Evolutionary conservation across 1,140 invertebrate genomes (phyloP), one percentile per base, ranked within the genome.

Genomic region (Micrasema minimum): DNA sequence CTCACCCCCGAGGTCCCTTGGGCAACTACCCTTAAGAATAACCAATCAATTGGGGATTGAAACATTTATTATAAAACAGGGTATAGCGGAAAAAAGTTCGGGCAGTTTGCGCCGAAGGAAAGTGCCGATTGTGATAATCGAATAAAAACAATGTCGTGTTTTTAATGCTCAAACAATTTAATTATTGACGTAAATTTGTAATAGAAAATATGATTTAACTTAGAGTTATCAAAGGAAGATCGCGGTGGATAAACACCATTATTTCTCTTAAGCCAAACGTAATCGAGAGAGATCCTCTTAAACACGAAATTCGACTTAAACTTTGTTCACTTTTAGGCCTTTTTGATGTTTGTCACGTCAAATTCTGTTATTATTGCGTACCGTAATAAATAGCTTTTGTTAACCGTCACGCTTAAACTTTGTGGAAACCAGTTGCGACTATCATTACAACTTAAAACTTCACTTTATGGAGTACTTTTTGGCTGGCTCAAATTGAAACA

Each of bases 281-380:
- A 43, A 41, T 10, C 38, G 14, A n/a, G 16, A 14, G 16, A 18
- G 23, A 12, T 16, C 31, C 48, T 51, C 48, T 51, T 18, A 18
- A 35, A 35, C 37, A 55, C 31, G 51, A 55, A 55, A 37, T 55
- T 31, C 26, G 26, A 22, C 23, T 18, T 55, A 55, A 55, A 37
- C 23, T 31, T 26, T 35, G 26, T 26, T 31, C 31, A 53, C 51
- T 55, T 55, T 55, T 31, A 55, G 18, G 51, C 23, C 7, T 55
- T n/a, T 55, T 31, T 55, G 51, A 55, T 55, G 51, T 55, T 55
- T 55, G 51, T 55, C 51, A 14, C 23, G 51, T 22, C 18, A 55
- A 55, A 55, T 31, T 37, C 51, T 26, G 37, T 55, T 35, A 55
- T 55, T 35, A 31, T 55, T 35, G n/a, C n/a, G n/a, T n/a, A 55